These are phyloP conservation scores for Drosophila quadrilineata DNA, from an alignment of 1,140 invertebrate genomes.

Conservation along the genomic window DNA sequence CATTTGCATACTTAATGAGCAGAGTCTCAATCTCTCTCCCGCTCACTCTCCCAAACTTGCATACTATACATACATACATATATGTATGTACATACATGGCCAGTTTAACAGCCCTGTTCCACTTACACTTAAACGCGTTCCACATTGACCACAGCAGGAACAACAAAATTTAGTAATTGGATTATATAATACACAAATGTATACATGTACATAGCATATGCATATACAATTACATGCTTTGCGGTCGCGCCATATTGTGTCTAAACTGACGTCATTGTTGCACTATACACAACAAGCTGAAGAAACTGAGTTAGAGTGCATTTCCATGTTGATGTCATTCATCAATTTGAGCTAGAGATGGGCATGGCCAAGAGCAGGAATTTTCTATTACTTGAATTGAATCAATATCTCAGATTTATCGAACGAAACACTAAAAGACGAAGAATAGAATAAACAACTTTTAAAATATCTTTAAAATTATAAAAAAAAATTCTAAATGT, in stretches of 20 bases:
- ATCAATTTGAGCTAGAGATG: slow-evolving; percentile 4
- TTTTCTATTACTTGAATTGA: too few species aligned
- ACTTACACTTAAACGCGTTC: slow-evolving; percentile 1
- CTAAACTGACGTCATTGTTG: slow-evolving; percentile 1
- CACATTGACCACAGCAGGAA: slow-evolving; percentile 19
- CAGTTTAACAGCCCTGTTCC: slow-evolving; percentile 6
- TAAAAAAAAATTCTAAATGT: too few species aligned
- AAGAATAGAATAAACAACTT: too few species aligned
- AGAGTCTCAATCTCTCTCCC: too few species aligned
- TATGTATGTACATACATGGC: too few species aligned
- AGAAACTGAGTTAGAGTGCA: slow-evolving; percentile 33
- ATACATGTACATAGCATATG: background rate
- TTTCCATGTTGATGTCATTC: slow-evolving; percentile 33
- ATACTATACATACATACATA: background rate
- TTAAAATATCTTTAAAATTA: too few species aligned
- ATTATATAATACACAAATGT: slow-evolving; percentile 47
- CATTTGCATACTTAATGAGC: slow-evolving; percentile 49
- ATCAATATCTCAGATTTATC: too few species aligned
- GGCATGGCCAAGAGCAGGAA: too few species aligned
- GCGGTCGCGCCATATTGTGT: slow-evolving; percentile 36
- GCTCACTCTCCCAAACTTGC: background rate
- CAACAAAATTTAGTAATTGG: slow-evolving; percentile 54
- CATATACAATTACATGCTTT: background rate
- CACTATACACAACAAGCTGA: too few species aligned
- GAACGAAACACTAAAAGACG: too few species aligned